Evolutionary conservation across 2,113 vertebrate species (phyloP).

Genomic region (Polypterus senegalus): DNA sequence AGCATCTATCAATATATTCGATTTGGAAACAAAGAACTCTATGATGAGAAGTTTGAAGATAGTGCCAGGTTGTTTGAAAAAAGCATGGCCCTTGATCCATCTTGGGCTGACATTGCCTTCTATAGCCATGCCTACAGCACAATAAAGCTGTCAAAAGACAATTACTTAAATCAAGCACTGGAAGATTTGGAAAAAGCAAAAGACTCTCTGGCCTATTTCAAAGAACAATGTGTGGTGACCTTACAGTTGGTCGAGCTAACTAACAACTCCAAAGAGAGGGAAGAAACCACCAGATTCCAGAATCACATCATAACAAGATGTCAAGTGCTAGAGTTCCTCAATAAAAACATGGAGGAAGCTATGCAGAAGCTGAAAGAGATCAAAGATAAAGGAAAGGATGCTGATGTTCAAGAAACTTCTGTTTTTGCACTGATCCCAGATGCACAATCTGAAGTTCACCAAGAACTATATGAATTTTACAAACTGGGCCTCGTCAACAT

Average conservation of each 20-base stretch:
- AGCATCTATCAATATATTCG: slow-evolving; percentile 21
- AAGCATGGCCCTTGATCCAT: slow-evolving; percentile 7
- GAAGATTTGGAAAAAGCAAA: slow-evolving; percentile 9
- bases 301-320: slow-evolving; percentile 6
- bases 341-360: slow-evolving; percentile 13
- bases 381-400: not conserved
- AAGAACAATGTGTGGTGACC: not conserved
- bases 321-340: slow-evolving; percentile 2
- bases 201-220: slow-evolving; percentile 7
- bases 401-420: not conserved
- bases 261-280: not conserved
- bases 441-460: slow-evolving; percentile 1
- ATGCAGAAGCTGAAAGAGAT: slow-evolving; percentile 14
- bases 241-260: slow-evolving; percentile 11
- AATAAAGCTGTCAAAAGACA: not conserved
- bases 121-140: slow-evolving; percentile 17
- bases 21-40: slow-evolving; percentile 15
- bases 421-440: slow-evolving; percentile 1
- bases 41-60: not conserved
- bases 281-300: not conserved
- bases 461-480: slow-evolving; percentile 4
- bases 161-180: slow-evolving; percentile 2
- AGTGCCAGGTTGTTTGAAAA: slow-evolving; percentile 11
- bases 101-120: slow-evolving; percentile 12
- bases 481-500: slow-evolving; percentile 5